phyloP scores from a whole-genome alignment of 2,797 vertebrate species.

The Coendou prehensilis region DNA sequence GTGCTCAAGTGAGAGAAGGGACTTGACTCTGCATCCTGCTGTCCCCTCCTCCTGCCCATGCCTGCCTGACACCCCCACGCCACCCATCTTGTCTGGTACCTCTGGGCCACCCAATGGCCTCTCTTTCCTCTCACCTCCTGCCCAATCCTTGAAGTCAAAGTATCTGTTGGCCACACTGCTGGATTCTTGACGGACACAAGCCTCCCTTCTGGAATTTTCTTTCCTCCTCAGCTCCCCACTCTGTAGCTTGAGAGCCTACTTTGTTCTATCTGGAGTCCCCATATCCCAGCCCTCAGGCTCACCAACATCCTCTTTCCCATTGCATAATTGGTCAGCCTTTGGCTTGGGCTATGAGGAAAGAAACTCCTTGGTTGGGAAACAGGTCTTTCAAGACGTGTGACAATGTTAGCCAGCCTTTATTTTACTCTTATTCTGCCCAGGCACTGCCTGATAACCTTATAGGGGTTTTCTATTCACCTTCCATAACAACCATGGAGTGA shows the following conservation, averaged over 20 bases:
- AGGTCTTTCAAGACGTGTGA: neutral
- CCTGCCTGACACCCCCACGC: too few relatives aligned
- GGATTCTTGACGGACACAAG: neutral
- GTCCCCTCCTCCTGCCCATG: too few relatives aligned
- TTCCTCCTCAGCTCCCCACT: neutral
- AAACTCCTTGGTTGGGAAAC: neutral
- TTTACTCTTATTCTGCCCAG: neutral
- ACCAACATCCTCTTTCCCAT: neutral
- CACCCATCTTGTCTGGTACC: rapidly evolving
- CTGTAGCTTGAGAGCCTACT: neutral
- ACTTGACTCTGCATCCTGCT: rapidly evolving
- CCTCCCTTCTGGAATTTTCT: neutral
- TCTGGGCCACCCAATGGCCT: too few relatives aligned
- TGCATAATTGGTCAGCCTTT: neutral
- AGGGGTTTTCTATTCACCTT: neutral
- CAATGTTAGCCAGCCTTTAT: neutral
- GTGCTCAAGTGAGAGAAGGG: neutral
- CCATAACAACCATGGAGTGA: neutral
- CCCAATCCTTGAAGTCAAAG: neutral
- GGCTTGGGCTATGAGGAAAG: neutral
- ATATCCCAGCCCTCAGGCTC: neutral
- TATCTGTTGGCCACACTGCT: neutral
- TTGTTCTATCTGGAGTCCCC: neutral
- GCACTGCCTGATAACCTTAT: neutral
- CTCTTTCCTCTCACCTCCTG: neutral